These are phyloP conservation scores for Pteria penguin DNA, from an alignment of 2,888 invertebrate species.

Conservation along the genomic window DNA sequence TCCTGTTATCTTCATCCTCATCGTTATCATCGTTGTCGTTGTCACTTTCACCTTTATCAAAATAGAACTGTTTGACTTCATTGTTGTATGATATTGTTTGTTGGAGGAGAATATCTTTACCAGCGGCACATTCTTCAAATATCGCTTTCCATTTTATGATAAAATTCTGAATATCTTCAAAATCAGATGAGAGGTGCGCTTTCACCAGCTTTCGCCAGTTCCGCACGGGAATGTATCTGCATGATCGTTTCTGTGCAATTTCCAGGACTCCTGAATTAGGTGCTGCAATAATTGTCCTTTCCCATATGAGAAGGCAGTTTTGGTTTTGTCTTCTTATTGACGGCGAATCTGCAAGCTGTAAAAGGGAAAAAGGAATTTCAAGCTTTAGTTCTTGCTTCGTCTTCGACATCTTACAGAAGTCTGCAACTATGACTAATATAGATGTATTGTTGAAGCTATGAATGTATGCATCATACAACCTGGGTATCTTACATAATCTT, in stretches of 20 bases:
- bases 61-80: neutral
- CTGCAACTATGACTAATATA: neutral
- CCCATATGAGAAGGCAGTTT: neutral
- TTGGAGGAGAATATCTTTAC: neutral
- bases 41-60: neutral
- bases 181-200: neutral
- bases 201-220: neutral
- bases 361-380: neutral
- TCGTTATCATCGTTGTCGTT: neutral
- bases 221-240: neutral
- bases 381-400: neutral
- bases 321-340: neutral
- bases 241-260: neutral
- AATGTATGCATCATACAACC: neutral
- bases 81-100: neutral
- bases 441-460: neutral
- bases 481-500: neutral
- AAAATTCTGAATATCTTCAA: neutral
- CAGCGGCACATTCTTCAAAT: neutral
- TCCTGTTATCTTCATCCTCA: neutral
- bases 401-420: neutral
- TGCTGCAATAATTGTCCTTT: neutral
- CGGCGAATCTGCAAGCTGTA: neutral
- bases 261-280: neutral
- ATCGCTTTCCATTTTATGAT: neutral